Conservation (phyloP, 1,140 invertebrate species). For the Nephila pilipes region DNA sequence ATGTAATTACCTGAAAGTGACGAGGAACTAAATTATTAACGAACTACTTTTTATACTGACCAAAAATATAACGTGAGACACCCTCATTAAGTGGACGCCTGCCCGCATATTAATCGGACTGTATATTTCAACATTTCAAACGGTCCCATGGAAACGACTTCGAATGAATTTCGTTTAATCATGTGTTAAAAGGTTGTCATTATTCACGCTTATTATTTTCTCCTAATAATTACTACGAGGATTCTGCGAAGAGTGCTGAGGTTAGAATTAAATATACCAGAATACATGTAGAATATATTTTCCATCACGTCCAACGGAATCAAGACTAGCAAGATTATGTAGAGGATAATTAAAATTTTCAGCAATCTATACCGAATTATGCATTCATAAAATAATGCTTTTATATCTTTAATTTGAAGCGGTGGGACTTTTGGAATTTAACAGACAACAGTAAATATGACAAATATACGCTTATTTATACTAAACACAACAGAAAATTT, state of each 20-base stretch:
- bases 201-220: conserved; percentile 2
- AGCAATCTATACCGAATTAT: no score
- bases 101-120: neutral
- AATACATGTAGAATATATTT: no score
- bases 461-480: no score
- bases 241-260: neutral
- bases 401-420: no score
- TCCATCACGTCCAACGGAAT: no score
- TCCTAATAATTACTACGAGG: neutral
- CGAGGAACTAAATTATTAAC: neutral
- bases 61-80: neutral
- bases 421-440: no score
- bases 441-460: no score
- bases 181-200: neutral
- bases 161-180: neutral
- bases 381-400: no score
- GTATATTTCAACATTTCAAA: conserved; percentile 3
- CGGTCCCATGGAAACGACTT: conserved; percentile 4
- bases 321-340: no score
- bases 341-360: no score
- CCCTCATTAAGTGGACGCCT: neutral
- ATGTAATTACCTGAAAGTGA: neutral
- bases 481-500: no score
- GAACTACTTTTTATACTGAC: neutral
- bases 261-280: neutral